Conservation (phyloP, 2,113 vertebrate species). For the Crotalus helleri region DNA sequence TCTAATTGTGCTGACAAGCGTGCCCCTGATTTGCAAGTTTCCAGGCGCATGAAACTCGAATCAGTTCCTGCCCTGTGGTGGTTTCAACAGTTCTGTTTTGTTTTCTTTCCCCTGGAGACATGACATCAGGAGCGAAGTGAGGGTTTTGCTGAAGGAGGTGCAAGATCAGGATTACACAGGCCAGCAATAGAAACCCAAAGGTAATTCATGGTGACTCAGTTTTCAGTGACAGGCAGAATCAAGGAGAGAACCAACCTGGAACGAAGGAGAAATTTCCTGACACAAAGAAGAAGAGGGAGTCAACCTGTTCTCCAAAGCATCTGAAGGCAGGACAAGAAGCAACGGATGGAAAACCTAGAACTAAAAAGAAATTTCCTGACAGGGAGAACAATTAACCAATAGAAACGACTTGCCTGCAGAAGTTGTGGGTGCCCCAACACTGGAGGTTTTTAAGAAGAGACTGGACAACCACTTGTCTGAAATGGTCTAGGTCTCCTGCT, state of each 20-base stretch:
- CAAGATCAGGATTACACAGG: neutral
- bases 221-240: neutral
- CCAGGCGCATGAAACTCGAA: neutral
- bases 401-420: neutral
- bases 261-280: neutral
- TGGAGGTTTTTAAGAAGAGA: neutral
- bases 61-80: neutral
- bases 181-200: no score
- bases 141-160: neutral
- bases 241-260: neutral
- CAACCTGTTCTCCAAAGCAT: neutral
- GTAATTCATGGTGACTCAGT: neutral
- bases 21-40: slow-evolving; percentile 27
- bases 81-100: neutral
- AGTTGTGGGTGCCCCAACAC: accelerated
- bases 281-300: neutral
- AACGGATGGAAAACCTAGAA: neutral
- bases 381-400: neutral
- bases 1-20: slow-evolving; percentile 9
- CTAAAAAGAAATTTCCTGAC: neutral
- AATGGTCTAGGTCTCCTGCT: neutral
- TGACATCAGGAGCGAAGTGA: neutral
- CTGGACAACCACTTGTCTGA: neutral
- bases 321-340: neutral
- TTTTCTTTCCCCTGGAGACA: neutral